These are phyloP conservation scores for Magallana nippona DNA, from an alignment of 2,888 invertebrate species.

Conservation along the genomic window DNA sequence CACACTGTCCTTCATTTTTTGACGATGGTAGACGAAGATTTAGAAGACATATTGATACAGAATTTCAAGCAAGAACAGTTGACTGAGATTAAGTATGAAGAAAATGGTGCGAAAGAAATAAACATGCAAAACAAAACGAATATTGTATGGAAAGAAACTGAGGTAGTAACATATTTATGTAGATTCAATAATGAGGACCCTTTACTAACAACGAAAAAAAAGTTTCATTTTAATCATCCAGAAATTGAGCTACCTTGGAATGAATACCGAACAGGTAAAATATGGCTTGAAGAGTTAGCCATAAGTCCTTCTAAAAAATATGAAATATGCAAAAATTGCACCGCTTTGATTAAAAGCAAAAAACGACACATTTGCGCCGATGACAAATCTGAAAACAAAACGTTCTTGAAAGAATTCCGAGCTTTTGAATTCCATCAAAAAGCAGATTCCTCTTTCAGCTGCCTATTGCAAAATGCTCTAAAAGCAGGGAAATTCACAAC, in stretches of 20 bases:
- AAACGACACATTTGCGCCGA: no score
- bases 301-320: neutral
- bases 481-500: slow-evolving; percentile 13
- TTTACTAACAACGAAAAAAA: no score
- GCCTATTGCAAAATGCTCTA: slow-evolving; percentile 38
- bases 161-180: no score
- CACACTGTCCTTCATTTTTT: slow-evolving; percentile 54
- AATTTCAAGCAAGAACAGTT: neutral
- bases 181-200: no score
- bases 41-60: slow-evolving; percentile 36
- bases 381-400: no score
- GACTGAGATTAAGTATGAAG: neutral
- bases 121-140: no score
- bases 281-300: neutral
- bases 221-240: neutral
- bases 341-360: no score
- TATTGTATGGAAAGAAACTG: no score
- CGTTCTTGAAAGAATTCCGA: neutral
- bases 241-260: neutral
- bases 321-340: no score
- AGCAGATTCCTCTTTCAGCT: neutral
- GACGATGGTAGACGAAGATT: slow-evolving; percentile 37
- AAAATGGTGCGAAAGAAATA: no score
- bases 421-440: slow-evolving; percentile 28
- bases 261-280: neutral